Evolutionary conservation across 2,888 invertebrate genomes (phyloP), one percentile per base, ranked within the genome.

Genomic region (Conus canariensis): DNA sequence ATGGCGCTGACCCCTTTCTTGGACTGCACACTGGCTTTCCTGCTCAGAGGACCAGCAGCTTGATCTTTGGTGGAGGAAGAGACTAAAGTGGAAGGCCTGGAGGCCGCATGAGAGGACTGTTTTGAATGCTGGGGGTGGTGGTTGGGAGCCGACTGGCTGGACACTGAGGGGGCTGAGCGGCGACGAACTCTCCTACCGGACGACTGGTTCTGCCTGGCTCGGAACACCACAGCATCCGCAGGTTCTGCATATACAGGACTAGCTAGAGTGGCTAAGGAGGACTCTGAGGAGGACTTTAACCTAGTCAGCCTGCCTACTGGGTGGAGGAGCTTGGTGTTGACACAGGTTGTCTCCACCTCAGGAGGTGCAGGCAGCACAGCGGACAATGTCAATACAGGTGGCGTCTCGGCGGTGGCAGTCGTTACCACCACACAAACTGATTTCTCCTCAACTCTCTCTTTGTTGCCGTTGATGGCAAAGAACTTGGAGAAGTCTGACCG

Each of bases 231-330:
- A 30, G 96, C 95, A 94, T 95, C 94, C 90, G 94, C 94, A 87
- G 93, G 97, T 97, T 92, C 98, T 16, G 94, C 93, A 91, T 95
- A 95, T 5, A 95, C 94, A 56, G 95, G 95, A 89, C 95, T 94
- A 88, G 91, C 90, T 12, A 94, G 90, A 59, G 93, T 93, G 5
- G 94, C 91, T 10, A 94, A 88, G 22, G 94, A 93, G 10, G 93
- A 92, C 45, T 91, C 92, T 0, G 93, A 93, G 4, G 92, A 93
- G 0, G 93, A 93, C 88, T 93, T 93, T 16, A 93, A 22, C 86
- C 92, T 74, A 2, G 91, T 90, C 80, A 92, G 58, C 25, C 88
- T 90, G 8, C 91, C 90, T 16, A 91, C 74, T 0, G 91, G 91
- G 10, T 85, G 70, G 10, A 89, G 87, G 10, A 67, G 86, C 45